Evolutionary conservation across 2,888 invertebrate species (phyloP).

Genomic region (Tridacna crocea): DNA sequence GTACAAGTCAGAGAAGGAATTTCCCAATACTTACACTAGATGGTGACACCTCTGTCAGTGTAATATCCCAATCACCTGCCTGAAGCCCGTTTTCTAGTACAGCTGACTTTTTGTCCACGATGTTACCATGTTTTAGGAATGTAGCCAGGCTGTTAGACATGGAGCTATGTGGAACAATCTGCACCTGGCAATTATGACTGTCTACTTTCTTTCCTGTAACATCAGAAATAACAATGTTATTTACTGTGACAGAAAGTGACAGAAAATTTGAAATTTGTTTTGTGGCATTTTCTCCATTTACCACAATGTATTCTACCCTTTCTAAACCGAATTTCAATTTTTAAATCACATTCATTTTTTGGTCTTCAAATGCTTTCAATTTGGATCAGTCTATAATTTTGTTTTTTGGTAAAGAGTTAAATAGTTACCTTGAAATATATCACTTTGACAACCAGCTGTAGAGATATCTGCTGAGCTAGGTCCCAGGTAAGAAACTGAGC

Average conservation of each 20-base stretch:
- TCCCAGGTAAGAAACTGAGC: conserved; percentile 60
- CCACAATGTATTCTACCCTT: too few species aligned
- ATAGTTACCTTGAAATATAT: background rate
- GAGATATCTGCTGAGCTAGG: conserved; percentile 15
- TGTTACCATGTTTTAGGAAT: conserved; percentile 48
- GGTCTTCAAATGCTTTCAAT: too few species aligned
- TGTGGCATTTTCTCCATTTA: too few species aligned
- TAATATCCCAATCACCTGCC: conserved; percentile 64
- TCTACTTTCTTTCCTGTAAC: conserved; percentile 11
- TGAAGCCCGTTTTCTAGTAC: conserved; percentile 47
- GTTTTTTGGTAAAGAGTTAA: background rate
- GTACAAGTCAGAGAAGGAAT: too few species aligned
- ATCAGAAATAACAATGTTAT: too few species aligned
- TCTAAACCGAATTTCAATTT: too few species aligned
- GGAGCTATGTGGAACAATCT: conserved; percentile 68
- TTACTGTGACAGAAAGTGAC: too few species aligned
- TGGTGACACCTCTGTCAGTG: conserved; percentile 62
- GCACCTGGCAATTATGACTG: conserved; percentile 53
- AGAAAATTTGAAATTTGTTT: too few species aligned
- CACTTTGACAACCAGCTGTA: conserved; percentile 19
- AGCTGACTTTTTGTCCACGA: conserved; percentile 36
- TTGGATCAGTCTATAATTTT: too few species aligned
- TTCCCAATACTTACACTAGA: conserved; percentile 63
- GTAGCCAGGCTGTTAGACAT: conserved; percentile 56
- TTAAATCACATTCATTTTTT: too few species aligned